Evolutionary conservation across 2,888 invertebrate species (phyloP).

Genomic region (Mythimna albipuncta): DNA sequence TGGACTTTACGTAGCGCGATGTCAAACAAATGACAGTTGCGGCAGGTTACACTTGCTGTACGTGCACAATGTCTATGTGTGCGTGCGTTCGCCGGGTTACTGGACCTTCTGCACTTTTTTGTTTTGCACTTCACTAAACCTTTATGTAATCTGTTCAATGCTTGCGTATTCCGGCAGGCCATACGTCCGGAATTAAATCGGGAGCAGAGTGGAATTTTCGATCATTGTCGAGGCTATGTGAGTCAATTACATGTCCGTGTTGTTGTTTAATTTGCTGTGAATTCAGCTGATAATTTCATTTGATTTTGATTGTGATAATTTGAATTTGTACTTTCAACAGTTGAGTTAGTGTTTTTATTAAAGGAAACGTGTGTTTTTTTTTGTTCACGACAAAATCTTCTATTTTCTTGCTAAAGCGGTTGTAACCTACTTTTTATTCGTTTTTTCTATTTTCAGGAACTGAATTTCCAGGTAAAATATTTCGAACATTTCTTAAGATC

Average conservation of each 20-base stretch:
- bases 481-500: background rate
- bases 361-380: too few relatives aligned
- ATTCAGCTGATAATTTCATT: slow-evolving; percentile 10
- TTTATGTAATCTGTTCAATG: slow-evolving; percentile 52
- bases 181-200: slow-evolving; percentile 64
- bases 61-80: background rate
- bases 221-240: slow-evolving; percentile 39
- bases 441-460: background rate
- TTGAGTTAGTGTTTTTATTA: background rate
- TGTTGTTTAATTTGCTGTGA: slow-evolving; percentile 27
- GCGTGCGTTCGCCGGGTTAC: background rate
- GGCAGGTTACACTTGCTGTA: background rate
- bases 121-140: slow-evolving; percentile 33
- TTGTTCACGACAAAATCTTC: too few relatives aligned
- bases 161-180: slow-evolving; percentile 35
- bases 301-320: slow-evolving; percentile 18
- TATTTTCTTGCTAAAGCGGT: too few relatives aligned
- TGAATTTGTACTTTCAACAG: background rate
- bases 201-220: slow-evolving; percentile 47
- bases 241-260: slow-evolving; percentile 46
- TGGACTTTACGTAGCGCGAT: too few relatives aligned
- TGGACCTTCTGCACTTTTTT: slow-evolving; percentile 7
- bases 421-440: background rate
- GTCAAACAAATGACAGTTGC: background rate
- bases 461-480: background rate